Evolutionary conservation across 2,888 invertebrate genomes (phyloP), one percentile per base, ranked within the genome.

Genomic region (Drosophila peninsularis): DNA sequence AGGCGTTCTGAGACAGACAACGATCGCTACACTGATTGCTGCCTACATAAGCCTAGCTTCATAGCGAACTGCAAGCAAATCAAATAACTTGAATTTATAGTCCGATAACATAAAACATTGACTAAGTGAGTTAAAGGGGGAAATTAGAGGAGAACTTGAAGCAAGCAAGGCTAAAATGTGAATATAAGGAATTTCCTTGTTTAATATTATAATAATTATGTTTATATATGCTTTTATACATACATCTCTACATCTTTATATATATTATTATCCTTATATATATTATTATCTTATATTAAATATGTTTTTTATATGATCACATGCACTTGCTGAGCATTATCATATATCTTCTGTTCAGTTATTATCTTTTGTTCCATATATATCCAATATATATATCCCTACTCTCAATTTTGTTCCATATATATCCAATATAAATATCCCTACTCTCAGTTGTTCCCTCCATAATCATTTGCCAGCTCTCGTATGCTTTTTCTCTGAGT

Each of bases 1-100:
- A 44, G 56, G 50, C 6, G 56, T 66, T 66, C 56, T 67, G 67
- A 53, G 39, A 66, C 13, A 32, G 52, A 45, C 24, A 52, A 39
- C 45, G 67, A 66, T 56, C 56, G 34, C 6, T 3, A 14, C 47
- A 13, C 49, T 49, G 49, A 49, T 49, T 49, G 49, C 34, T 50
- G 30, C 49, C 49, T 14, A 32, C 49, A 34, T 50, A 21, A 17
- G 52, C 11, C 34, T 0, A 36, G 11, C 49, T 14, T 30, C 30
- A 45, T 30, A 30, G 11, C n/a, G n/a, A 17, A 30, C n/a, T 30
- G 13, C 11, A 47, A 17, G 13, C n/a, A 17, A 47, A 30, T 47
- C 3, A 47, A 30, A 47, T 30, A 30, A 47, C 47, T 47, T 17
- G 3, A 13, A 19, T 17, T 47, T 3, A 13, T 13, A 4, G 17